Base-by-base conservation (phyloP, 1,140 invertebrate species). In the Nasonia giraulti region DNA sequence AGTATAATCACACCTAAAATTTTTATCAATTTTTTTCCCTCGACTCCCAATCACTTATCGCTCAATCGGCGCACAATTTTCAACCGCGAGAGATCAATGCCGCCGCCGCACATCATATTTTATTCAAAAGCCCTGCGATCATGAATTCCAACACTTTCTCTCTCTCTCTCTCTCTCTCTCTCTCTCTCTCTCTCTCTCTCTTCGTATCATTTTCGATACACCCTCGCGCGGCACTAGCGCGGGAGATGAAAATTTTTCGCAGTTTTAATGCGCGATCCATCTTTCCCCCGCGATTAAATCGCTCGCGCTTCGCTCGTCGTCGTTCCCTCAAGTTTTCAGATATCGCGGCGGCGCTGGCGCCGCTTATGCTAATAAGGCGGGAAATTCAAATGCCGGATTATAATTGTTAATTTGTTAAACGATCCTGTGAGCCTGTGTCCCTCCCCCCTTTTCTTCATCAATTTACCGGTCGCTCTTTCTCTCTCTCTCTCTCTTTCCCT, bases 401-500 rank as follows among this genome's bases (percentile, higher is more conserved):
- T 92, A 92, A 92, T 92, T 92, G 91, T 92, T 92, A 92, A 92
- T 92, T 91, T 89, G 89, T 90, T 91, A 91, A 92, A 92, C 90
- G 91, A 91, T 91, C 90, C 90, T 80, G 86, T n/a, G 55, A 87
- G 89, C 85, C 84, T 44, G 33, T 55, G 50, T 55, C 2, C 50
- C 50, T 6, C 50, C 1, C 27, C 27, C n/a, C 20, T 62, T 47
- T 12, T 75, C 69, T 86, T 84, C 86, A 74, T 86, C 76, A 79
- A 84, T 85, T 83, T 62, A 76, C 66, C 66, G 79, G 66, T 47
- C 75, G 69, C 68, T 66, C 80, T 20, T 0, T 27, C 27, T 27
- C 27, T 27, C 27, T 27, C 80, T 20, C 1, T 27, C 27, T 27
- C 27, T 27, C 27, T 27, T 27, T 27, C 31, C 27, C 44, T 81